Percentiles rank a stretch among this genome's conserved stretches.
Evolutionary conservation across 2,888 invertebrate species (phyloP).

Genomic region (Macropis europaea): DNA sequence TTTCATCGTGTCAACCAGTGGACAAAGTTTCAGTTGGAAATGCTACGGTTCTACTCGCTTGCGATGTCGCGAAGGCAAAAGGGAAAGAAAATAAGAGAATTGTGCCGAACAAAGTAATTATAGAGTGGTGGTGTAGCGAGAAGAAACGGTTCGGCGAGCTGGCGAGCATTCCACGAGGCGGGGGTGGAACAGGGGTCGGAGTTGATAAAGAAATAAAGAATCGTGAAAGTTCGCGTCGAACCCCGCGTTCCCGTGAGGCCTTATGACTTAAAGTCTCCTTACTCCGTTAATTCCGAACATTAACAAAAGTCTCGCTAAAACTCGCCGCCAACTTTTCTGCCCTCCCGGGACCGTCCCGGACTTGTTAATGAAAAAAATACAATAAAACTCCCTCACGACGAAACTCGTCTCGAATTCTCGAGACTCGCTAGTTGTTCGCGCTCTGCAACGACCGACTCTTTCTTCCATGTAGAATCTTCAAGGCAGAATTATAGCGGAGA

Average conservation of each 20-base stretch:
- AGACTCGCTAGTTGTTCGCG: slow-evolving; percentile 42
- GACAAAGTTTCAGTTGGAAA: background rate
- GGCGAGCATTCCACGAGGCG: slow-evolving; percentile 52
- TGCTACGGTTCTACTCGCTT: background rate
- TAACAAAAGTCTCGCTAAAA: slow-evolving; percentile 80
- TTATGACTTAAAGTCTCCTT: slow-evolving; percentile 80
- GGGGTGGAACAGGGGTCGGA: slow-evolving; percentile 62
- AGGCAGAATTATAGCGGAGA: slow-evolving; percentile 33
- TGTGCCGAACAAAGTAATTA: slow-evolving; percentile 69
- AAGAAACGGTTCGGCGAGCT: slow-evolving; percentile 62
- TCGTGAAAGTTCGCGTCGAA: slow-evolving; percentile 79
- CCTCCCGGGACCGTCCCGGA: slow-evolving; percentile 71
- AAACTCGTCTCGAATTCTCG: slow-evolving; percentile 62
- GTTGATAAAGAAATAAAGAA: slow-evolving; percentile 80
- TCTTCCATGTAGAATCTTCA: slow-evolving; percentile 20
- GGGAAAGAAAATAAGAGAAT: slow-evolving; percentile 60
- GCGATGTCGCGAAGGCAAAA: slow-evolving; percentile 26
- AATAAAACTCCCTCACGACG: slow-evolving; percentile 73
- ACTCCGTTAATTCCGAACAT: slow-evolving; percentile 80
- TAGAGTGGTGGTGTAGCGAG: slow-evolving; percentile 59
- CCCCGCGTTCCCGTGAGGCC: slow-evolving; percentile 75
- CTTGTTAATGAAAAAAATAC: slow-evolving; percentile 80
- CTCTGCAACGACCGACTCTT: slow-evolving; percentile 34
- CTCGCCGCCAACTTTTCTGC: slow-evolving; percentile 75
- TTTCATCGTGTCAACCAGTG: slow-evolving; percentile 1